Evolutionary conservation across 2,113 vertebrate species (phyloP).

Genomic region (Lampris megalopsis): DNA sequence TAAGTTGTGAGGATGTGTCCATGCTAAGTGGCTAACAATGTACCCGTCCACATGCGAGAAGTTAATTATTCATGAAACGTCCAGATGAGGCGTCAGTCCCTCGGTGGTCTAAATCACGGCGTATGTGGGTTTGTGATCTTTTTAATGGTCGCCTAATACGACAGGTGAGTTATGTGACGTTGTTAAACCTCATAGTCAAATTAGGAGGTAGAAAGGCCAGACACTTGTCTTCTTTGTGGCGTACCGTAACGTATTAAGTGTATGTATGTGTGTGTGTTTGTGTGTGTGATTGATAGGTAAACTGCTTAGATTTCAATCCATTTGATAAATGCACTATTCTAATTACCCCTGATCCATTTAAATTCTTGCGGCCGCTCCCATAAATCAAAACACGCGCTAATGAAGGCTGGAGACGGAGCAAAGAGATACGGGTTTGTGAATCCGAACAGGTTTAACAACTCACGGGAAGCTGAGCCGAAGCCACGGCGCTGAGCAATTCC

Average conservation of each 20-base stretch:
- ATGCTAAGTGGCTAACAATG: slow-evolving; percentile 53
- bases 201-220: slow-evolving; percentile 34
- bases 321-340: slow-evolving; percentile 12
- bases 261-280: slow-evolving; percentile 1
- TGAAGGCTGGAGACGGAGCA: neutral
- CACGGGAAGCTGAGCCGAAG: neutral
- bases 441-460: neutral
- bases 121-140: slow-evolving; percentile 38
- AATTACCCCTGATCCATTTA: slow-evolving; percentile 28
- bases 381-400: neutral
- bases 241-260: slow-evolving; percentile 47
- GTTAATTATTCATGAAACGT: slow-evolving; percentile 46
- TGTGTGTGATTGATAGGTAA: slow-evolving; percentile 34
- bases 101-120: slow-evolving; percentile 34
- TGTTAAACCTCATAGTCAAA: slow-evolving; percentile 41
- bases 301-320: slow-evolving; percentile 16
- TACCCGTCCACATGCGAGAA: slow-evolving; percentile 34
- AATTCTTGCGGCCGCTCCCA: neutral
- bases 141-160: slow-evolving; percentile 56
- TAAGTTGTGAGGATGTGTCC: slow-evolving; percentile 6
- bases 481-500: neutral
- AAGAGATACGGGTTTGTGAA: neutral
- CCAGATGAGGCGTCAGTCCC: slow-evolving; percentile 41
- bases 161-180: slow-evolving; percentile 60
- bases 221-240: slow-evolving; percentile 40